Conservation (phyloP, 2,797 vertebrate species). For the Muraenolepis orangiensis region DNA sequence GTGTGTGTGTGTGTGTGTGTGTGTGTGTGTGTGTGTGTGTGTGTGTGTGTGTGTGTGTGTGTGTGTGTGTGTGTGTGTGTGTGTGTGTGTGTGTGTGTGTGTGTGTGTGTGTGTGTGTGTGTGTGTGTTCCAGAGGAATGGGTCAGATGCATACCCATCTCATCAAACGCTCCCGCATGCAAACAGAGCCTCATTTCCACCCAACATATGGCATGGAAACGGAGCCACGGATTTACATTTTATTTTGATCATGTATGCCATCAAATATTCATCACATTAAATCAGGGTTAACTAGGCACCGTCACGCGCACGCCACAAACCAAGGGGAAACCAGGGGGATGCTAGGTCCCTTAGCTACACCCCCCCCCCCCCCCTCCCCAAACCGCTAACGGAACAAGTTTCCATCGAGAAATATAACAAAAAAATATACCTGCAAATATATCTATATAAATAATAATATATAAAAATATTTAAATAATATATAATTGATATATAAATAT, state of each 20-base stretch:
- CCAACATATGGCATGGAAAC: slow-evolving; percentile 35
- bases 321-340: slow-evolving; percentile 9
- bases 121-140: slow-evolving; percentile 24
- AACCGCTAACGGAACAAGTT: background rate
- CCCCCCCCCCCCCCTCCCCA: slow-evolving; percentile 11
- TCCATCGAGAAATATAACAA: background rate
- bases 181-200: background rate
- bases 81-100: background rate
- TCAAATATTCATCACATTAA: slow-evolving; percentile 61
- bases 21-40: background rate
- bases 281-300: slow-evolving; percentile 57
- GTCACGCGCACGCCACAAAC: slow-evolving; percentile 20
- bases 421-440: background rate
- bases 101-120: background rate
- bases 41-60: background rate
- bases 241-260: slow-evolving; percentile 62
- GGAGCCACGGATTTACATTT: slow-evolving; percentile 58
- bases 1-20: background rate
- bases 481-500: background rate
- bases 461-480: too few relatives aligned
- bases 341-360: slow-evolving; percentile 46
- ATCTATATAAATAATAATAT: background rate
- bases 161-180: slow-evolving; percentile 18
- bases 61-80: background rate
- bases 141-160: slow-evolving; percentile 37